A percentile compares a stretch with the other conserved stretches of the same genome.
Evolutionary conservation across 2,113 vertebrate genomes (phyloP).

Genomic region (Mandrillus leucophaeus): DNA sequence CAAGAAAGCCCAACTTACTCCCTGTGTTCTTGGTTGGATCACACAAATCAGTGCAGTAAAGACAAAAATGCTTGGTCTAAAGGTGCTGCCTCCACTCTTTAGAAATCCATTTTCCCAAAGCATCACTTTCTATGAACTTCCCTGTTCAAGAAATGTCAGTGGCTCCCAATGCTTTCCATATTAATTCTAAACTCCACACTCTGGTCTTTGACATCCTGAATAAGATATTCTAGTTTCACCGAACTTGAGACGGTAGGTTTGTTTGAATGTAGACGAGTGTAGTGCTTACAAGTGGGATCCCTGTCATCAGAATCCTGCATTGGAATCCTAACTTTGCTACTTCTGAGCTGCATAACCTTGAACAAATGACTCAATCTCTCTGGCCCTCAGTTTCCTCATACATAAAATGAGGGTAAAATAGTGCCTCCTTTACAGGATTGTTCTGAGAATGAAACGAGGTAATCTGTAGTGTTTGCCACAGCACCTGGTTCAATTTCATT

Average conservation of each 20-base stretch:
- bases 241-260: neutral
- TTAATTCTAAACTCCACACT: constrained; percentile 1
- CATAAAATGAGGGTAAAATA: neutral
- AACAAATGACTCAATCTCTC: neutral
- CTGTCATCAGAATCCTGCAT: neutral
- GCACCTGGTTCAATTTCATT: neutral
- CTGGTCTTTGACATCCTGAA: neutral
- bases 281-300: neutral
- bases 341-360: neutral
- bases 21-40: neutral
- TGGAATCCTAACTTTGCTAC: neutral
- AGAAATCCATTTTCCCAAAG: neutral
- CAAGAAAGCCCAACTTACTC: neutral
- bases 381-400: neutral
- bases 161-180: neutral
- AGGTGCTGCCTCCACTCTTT: neutral
- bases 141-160: neutral
- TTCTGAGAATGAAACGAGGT: constrained; percentile 4
- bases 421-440: neutral
- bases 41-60: neutral
- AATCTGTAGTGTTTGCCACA: neutral
- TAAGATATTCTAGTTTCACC: neutral
- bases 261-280: neutral
- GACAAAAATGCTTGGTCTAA: neutral
- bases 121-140: neutral